phyloP scores from a whole-genome alignment of 2,888 invertebrate genomes.

The Aromia moschata region DNA sequence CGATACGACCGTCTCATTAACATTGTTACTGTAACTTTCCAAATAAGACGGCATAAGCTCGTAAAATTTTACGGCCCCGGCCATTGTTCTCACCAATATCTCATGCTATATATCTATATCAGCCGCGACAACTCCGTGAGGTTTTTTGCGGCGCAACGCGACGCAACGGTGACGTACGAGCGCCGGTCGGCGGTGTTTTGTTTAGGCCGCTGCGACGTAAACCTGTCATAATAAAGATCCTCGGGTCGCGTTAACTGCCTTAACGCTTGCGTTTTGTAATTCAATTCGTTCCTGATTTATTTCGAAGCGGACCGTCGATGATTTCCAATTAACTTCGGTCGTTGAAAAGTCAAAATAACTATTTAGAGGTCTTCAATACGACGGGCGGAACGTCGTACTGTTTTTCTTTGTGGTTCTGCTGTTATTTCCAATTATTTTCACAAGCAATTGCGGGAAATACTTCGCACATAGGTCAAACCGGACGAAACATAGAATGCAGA shows the following conservation, averaged over 20 bases:
- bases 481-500: no score
- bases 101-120: constrained; percentile 55
- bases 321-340: constrained; percentile 28
- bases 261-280: constrained; percentile 38
- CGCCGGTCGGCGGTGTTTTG: constrained; percentile 5
- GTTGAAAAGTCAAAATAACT: no score
- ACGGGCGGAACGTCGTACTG: no score
- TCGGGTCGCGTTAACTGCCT: constrained; percentile 44
- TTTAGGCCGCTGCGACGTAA: constrained; percentile 41
- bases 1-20: constrained; percentile 22
- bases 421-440: no score
- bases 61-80: constrained; percentile 57
- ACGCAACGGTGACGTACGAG: constrained; percentile 12
- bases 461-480: no score
- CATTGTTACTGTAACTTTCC: constrained; percentile 35
- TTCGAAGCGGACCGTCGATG: constrained; percentile 20
- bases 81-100: constrained; percentile 58
- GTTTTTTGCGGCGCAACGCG: constrained; percentile 20
- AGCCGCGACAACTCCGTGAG: constrained; percentile 30
- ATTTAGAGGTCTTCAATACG: no score
- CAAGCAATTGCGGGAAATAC: no score
- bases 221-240: constrained; percentile 55
- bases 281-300: constrained; percentile 36
- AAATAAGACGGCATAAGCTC: constrained; percentile 46
- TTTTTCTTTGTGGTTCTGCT: no score